These are phyloP conservation scores for Gallinago solitaria DNA, from an alignment of 2,797 vertebrate species.

Conservation along the genomic window DNA sequence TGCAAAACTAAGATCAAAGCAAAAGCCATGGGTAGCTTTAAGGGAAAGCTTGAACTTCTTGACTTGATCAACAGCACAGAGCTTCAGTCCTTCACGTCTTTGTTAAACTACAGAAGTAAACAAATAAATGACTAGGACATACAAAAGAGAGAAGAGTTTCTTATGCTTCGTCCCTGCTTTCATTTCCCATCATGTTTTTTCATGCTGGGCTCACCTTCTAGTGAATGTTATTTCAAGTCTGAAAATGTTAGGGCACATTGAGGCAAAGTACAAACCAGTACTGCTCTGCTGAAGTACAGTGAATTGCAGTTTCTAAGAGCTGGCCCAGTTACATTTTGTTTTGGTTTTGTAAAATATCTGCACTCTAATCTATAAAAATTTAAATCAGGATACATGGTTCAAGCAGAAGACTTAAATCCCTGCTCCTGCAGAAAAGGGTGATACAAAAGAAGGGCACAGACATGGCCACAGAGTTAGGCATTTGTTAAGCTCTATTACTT, in stretches of 20 bases:
- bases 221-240: not conserved
- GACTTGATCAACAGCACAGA: not conserved
- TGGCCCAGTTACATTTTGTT: not conserved
- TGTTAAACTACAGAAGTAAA: not conserved
- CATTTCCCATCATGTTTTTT: not conserved
- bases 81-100: not conserved
- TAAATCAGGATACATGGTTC: not conserved
- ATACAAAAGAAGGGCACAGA: not conserved
- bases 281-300: not conserved
- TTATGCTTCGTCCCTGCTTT: not conserved
- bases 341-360: not conserved
- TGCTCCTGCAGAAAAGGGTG: not conserved
- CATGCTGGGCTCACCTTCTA: not conserved
- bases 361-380: not conserved
- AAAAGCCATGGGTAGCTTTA: not conserved
- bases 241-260: not conserved
- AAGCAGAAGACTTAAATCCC: not conserved
- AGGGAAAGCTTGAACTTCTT: not conserved
- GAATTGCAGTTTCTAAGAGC: not conserved
- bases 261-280: not conserved
- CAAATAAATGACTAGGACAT: not conserved
- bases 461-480: not conserved
- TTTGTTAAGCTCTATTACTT: not conserved
- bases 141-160: not conserved
- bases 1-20: not conserved